These are phyloP conservation scores for Onychorhynchus coronatus DNA, from an alignment of 2,113 vertebrate species.

Conservation along the genomic window DNA sequence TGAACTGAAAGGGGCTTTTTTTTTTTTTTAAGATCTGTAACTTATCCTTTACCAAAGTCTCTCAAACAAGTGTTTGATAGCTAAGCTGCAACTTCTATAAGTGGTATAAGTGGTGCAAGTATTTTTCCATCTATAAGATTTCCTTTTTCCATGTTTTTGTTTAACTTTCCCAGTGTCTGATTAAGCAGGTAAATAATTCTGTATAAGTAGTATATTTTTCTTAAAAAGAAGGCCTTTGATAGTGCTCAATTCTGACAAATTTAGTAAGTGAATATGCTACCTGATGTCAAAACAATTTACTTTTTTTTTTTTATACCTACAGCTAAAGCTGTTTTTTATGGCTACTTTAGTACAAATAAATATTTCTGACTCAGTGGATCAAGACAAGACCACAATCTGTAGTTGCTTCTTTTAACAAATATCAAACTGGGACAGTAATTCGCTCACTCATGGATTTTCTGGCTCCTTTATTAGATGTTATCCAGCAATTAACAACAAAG, in stretches of 20 bases:
- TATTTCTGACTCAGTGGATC: background rate
- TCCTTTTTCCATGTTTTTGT: background rate
- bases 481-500: background rate
- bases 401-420: constrained; percentile 8
- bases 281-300: background rate
- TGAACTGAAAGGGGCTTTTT: background rate
- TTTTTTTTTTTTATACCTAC: background rate
- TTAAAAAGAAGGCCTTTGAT: background rate
- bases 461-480: background rate
- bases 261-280: background rate
- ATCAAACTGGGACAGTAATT: background rate
- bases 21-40: background rate
- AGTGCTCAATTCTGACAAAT: background rate
- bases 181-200: background rate
- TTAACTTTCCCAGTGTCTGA: background rate
- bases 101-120: background rate
- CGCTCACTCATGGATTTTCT: background rate
- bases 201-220: background rate
- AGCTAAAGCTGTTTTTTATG: background rate
- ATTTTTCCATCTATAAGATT: background rate
- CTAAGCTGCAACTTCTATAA: background rate
- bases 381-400: constrained; percentile 17
- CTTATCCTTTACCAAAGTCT: background rate
- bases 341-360: background rate
- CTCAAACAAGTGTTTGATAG: background rate